phyloP scores from a whole-genome alignment of 2,888 invertebrate genomes.

The Tricholauxania praeusta region DNA sequence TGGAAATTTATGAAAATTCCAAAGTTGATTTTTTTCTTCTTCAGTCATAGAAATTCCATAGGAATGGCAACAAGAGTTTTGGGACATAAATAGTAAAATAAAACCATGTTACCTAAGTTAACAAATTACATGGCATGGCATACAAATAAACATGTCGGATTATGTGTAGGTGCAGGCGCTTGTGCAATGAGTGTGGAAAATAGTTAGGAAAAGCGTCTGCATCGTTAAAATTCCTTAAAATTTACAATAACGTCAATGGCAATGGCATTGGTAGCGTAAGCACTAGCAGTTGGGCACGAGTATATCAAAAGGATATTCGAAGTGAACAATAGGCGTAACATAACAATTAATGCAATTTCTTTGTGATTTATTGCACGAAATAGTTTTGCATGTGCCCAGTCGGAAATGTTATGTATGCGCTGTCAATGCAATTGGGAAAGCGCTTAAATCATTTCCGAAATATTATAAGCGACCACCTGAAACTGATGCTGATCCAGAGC shows the following conservation, averaged over 20 bases:
- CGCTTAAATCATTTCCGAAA: too few species aligned
- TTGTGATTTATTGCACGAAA: conserved; percentile 43
- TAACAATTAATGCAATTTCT: conserved; percentile 60
- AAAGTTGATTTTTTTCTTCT: conserved; percentile 25
- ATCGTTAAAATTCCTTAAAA: conserved; percentile 63
- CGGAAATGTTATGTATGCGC: too few species aligned
- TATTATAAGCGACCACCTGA: too few species aligned
- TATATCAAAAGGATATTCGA: conserved; percentile 28
- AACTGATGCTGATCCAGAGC: too few species aligned
- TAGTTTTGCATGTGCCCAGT: conserved; percentile 3
- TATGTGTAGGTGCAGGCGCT: conserved; percentile 34
- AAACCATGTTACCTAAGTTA: neutral
- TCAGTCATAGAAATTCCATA: conserved; percentile 18
- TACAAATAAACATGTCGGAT: conserved; percentile 27
- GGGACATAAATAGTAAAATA: neutral
- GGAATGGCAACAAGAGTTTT: neutral
- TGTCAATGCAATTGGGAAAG: too few species aligned
- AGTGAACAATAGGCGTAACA: conserved; percentile 53
- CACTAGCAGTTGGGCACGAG: conserved; percentile 46
- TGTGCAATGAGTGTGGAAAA: conserved; percentile 48
- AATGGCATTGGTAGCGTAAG: neutral
- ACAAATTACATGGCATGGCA: neutral
- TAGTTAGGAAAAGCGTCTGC: conserved; percentile 61
- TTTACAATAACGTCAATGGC: neutral
- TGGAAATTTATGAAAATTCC: conserved; percentile 57